Evolutionary conservation across 2,797 vertebrate genomes (phyloP).

Genomic region (Myioborus miniatus): DNA sequence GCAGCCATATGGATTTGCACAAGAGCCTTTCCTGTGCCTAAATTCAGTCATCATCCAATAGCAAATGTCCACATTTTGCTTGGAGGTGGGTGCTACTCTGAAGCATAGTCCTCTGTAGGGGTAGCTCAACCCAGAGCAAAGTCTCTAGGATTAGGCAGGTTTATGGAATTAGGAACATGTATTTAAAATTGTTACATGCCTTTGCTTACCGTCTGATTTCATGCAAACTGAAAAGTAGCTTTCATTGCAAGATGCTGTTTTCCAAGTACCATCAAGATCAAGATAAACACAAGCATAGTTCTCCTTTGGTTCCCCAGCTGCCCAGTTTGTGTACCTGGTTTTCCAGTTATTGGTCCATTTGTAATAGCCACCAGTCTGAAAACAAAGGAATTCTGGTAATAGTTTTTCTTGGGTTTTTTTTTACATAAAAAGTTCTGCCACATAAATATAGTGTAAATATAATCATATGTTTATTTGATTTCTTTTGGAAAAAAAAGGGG

Average conservation of each 20-base stretch:
- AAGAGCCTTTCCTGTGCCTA: background rate
- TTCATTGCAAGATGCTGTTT: constrained; percentile 83
- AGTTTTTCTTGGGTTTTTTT: background rate
- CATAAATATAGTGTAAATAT: background rate
- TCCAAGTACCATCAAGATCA: constrained; percentile 86
- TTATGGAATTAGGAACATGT: background rate
- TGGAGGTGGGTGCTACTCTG: background rate
- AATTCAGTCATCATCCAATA: background rate
- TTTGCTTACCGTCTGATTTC: constrained; percentile 81
- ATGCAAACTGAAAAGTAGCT: constrained; percentile 88
- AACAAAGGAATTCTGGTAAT: background rate
- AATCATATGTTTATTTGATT: background rate
- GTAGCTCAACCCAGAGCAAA: background rate
- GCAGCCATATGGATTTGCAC: background rate
- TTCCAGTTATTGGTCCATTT: constrained; percentile 88
- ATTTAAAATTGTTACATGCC: background rate
- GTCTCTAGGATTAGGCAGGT: background rate
- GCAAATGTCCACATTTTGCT: background rate
- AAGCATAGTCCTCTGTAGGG: background rate
- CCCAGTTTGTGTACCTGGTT: constrained; percentile 86
- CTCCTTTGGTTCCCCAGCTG: constrained; percentile 80
- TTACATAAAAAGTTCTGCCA: background rate
- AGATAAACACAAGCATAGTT: constrained; percentile 88
- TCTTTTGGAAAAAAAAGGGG: fast-evolving
- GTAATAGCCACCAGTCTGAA: constrained; percentile 82